These are phyloP conservation scores for Scelioninae gen. 2 DNA, from an alignment of 2,888 invertebrate species.

Conservation along the genomic window DNA sequence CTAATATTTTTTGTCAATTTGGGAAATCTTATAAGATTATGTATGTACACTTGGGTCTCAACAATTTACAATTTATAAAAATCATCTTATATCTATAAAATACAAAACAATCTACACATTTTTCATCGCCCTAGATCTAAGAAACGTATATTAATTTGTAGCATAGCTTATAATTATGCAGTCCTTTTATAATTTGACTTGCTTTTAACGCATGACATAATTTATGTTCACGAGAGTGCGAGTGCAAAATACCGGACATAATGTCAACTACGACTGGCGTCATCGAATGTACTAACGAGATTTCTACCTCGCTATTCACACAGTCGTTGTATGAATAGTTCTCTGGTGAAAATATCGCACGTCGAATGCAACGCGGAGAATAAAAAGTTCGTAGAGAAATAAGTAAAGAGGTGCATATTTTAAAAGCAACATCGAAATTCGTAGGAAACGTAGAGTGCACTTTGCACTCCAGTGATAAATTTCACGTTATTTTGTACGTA, in stretches of 20 bases:
- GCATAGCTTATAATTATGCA: slow-evolving; percentile 49
- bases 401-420: slow-evolving; percentile 52
- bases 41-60: too few species aligned
- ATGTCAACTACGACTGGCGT: slow-evolving; percentile 57
- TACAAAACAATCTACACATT: too few species aligned
- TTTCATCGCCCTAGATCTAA: slow-evolving; percentile 14
- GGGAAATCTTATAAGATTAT: too few species aligned
- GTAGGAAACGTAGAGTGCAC: slow-evolving; percentile 26
- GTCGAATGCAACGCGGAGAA: slow-evolving; percentile 47
- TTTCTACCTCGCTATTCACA: slow-evolving; percentile 52
- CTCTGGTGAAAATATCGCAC: slow-evolving; percentile 49
- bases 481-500: slow-evolving; percentile 24
- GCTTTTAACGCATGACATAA: slow-evolving; percentile 56
- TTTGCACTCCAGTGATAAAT: slow-evolving; percentile 37
- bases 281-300: slow-evolving; percentile 58
- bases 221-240: slow-evolving; percentile 43
- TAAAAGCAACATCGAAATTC: slow-evolving; percentile 46
- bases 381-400: slow-evolving; percentile 41
- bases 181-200: slow-evolving; percentile 52
- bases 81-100: too few species aligned
- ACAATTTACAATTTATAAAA: too few species aligned
- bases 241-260: slow-evolving; percentile 55
- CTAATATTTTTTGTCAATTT: too few species aligned
- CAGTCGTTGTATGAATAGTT: slow-evolving; percentile 53
- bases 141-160: slow-evolving; percentile 52